phyloP scores from a whole-genome alignment of 1,140 invertebrate genomes.

The Diuraphis noxia region DNA sequence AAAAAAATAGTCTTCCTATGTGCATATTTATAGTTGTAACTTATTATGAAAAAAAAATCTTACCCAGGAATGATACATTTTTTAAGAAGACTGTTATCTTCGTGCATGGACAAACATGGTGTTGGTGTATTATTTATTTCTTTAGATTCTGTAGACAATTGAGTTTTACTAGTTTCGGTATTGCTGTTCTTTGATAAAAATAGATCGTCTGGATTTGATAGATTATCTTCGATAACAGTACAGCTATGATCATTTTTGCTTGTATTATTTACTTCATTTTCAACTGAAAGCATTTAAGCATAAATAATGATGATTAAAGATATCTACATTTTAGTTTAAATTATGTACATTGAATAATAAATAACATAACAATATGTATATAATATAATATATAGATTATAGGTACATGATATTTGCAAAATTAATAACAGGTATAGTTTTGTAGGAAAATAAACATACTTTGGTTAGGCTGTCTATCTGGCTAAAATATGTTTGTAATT shows the following conservation, averaged over 20 bases:
- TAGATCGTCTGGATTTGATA: neutral
- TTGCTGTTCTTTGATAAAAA: neutral
- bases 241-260: conserved; percentile 11
- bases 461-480: neutral
- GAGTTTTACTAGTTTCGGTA: conserved; percentile 6
- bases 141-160: neutral
- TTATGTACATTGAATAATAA: neutral
- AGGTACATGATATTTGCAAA: conserved; percentile 4
- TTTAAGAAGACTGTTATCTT: neutral
- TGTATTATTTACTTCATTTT: neutral
- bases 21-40: neutral
- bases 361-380: conserved; percentile 3
- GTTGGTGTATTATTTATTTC: neutral
- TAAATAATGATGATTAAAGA: neutral
- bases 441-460: neutral
- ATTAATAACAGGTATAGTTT: neutral
- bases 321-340: neutral
- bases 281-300: neutral
- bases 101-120: neutral
- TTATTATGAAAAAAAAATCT: neutral
- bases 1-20: neutral
- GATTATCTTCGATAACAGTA: neutral
- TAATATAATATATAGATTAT: neutral
- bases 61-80: neutral
- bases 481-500: neutral